Evolutionary conservation across 2,113 vertebrate genomes (phyloP), one percentile per base, ranked within the genome.

Genomic region (Dipodomys merriami): DNA sequence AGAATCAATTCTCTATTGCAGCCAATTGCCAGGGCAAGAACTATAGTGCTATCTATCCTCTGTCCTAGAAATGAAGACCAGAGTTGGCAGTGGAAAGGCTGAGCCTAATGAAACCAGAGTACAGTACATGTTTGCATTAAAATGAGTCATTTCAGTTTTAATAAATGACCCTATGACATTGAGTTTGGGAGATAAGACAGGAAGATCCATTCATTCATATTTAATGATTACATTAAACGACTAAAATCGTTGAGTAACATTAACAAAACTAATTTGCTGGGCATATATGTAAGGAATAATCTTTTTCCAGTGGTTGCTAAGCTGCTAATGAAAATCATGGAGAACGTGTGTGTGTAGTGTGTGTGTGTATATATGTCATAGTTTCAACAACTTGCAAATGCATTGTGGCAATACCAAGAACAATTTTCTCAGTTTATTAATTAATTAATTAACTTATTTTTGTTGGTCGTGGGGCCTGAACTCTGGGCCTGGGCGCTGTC

Each of bases 81-180:
- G 44, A 67, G 25, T 80, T 87, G 39, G 60, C n/a, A 83, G 39
- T 44, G 2, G 19, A 72, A 91, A 46, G 53, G 25, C 60, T 68
- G 11, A 72, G 57, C 74, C 91, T 90, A 90, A 92, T 60, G 87
- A 78, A 90, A 77, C 16, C 73, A 80, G 15, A 86, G 53, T 77
- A 80, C 19, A 86, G 53, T 77, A 80, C 19, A 29, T 60, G n/a
- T 16, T 91, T 83, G 29, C 83, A 44, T 57, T 74, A 92, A 76
- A 39, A 83, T 94, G 67, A 92, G 30, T 19, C 4, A 35, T 87
- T 94, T 95, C n/a, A 62, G 4, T 82, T 84, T 94, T 94, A 84
- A 95, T 57, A 90, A 44, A 68, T 81, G 35, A 62, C 49, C 44
- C 49, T 30, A 88, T 69, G 46, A 82, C 87, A 72, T 62, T 16